A percentile compares a stretch with the other conserved stretches of the same genome.
phyloP scores from a whole-genome alignment of 2,797 vertebrate genomes.

The Tympanoctomys barrerae region DNA sequence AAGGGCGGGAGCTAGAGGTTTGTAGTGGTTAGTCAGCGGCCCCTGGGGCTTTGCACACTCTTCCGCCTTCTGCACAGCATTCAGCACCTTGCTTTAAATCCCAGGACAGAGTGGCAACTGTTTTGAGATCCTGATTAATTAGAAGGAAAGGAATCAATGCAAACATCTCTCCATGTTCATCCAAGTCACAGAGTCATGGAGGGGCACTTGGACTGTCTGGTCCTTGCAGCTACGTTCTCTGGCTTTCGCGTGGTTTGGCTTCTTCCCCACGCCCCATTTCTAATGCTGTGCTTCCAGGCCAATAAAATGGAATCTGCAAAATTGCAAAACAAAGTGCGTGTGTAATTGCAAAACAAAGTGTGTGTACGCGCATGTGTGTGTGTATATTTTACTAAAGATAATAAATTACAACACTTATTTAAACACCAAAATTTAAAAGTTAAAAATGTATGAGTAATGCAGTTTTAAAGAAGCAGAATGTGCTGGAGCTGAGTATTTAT shows the following conservation, averaged over 20 bases:
- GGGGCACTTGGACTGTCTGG: constrained; percentile 61
- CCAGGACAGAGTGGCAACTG: constrained; percentile 11
- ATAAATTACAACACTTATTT: constrained; percentile 83
- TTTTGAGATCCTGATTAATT: constrained; percentile 49
- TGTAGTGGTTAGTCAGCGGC: neutral
- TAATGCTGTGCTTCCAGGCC: constrained; percentile 82
- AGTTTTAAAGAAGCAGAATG: constrained; percentile 82
- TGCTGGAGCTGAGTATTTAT: constrained; percentile 87
- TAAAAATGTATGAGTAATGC: constrained; percentile 84
- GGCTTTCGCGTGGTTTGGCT: constrained; percentile 78
- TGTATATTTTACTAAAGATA: constrained; percentile 70
- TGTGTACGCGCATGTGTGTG: neutral
- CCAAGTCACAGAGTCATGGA: constrained; percentile 34
- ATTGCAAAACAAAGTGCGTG: constrained; percentile 70
- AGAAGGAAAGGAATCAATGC: constrained; percentile 72
- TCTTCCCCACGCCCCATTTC: constrained; percentile 74
- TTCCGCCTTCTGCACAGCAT: neutral
- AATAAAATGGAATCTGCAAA: constrained; percentile 84
- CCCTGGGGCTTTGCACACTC: neutral
- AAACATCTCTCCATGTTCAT: constrained; percentile 69
- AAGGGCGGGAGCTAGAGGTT: neutral
- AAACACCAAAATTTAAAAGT: constrained; percentile 83
- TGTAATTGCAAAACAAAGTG: constrained; percentile 73
- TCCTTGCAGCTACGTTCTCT: constrained; percentile 80
- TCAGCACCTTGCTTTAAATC: neutral